Conservation (phyloP, 2,113 vertebrate genomes). For the Sisor rabdophorus region DNA sequence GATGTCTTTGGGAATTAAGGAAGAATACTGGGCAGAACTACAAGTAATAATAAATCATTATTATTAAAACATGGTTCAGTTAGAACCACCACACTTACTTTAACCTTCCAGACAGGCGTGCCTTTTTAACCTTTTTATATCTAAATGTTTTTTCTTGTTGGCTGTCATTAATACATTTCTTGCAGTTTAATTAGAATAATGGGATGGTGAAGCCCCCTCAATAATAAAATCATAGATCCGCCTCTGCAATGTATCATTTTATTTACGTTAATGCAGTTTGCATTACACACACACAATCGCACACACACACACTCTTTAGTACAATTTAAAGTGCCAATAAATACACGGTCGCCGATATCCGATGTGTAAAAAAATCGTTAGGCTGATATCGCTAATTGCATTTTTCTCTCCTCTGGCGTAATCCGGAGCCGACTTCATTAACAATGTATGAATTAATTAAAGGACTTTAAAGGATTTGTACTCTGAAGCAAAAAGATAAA, state of each 20-base stretch:
- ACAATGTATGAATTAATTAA: slow-evolving; percentile 83
- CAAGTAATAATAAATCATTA: no score
- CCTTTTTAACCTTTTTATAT: no score
- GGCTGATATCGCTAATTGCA: slow-evolving; percentile 76
- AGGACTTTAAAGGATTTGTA: slow-evolving; percentile 75
- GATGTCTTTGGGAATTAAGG: no score
- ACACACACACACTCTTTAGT: slow-evolving; percentile 23
- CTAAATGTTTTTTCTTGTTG: no score
- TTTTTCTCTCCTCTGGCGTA: slow-evolving; percentile 68
- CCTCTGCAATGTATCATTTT: no score
- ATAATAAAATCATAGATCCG: no score
- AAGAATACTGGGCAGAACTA: no score
- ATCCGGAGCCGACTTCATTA: slow-evolving; percentile 74
- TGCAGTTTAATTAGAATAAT: no score
- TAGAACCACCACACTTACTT: no score
- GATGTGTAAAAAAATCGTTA: slow-evolving; percentile 71
- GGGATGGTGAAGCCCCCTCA: no score
- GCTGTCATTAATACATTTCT: no score
- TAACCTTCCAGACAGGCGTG: neutral
- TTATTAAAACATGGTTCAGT: no score
- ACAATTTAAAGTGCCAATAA: slow-evolving; percentile 63
- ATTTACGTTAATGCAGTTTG: neutral
- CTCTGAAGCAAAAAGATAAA: slow-evolving; percentile 76
- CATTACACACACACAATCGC: neutral
- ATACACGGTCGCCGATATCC: slow-evolving; percentile 51